Conservation (phyloP, 2,113 vertebrate species). For the Corydoras maculifer region DNA sequence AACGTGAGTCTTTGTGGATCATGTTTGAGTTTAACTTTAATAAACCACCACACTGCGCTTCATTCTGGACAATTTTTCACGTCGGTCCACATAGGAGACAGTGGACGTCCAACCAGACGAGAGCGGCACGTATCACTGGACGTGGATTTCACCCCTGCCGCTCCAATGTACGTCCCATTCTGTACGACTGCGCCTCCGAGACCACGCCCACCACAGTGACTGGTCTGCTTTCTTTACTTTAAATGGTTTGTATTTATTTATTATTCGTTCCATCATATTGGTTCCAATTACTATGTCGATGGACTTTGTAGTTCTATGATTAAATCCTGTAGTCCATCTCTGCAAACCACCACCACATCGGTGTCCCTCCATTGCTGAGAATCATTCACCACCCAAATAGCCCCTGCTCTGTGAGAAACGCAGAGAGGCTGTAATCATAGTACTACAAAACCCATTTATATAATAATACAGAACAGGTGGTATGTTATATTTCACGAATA, state of each 20-base stretch:
- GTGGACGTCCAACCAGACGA: conserved; percentile 29
- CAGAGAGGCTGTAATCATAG: too few relatives aligned
- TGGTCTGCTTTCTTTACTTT: conserved; percentile 31
- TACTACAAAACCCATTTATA: background rate
- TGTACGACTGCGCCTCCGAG: conserved; percentile 41
- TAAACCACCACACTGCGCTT: too few relatives aligned
- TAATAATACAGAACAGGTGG: background rate
- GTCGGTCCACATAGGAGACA: conserved; percentile 39
- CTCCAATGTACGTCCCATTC: conserved; percentile 53
- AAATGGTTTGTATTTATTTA: conserved; percentile 34
- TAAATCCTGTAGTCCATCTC: too few relatives aligned
- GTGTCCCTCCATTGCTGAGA: too few relatives aligned
- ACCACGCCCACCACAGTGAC: conserved; percentile 19
- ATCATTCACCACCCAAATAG: too few relatives aligned
- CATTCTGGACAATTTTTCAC: too few relatives aligned
- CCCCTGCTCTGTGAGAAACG: too few relatives aligned
- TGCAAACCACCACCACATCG: too few relatives aligned
- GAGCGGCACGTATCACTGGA: conserved; percentile 48
- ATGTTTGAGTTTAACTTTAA: too few relatives aligned
- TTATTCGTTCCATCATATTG: background rate
- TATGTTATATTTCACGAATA: too few relatives aligned
- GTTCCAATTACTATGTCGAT: too few relatives aligned
- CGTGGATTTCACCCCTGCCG: conserved; percentile 51
- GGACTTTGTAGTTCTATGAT: too few relatives aligned
- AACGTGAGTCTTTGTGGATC: conserved; percentile 14